Conservation (phyloP, 2,113 vertebrate species). For the Elaphurus davidianus region DNA sequence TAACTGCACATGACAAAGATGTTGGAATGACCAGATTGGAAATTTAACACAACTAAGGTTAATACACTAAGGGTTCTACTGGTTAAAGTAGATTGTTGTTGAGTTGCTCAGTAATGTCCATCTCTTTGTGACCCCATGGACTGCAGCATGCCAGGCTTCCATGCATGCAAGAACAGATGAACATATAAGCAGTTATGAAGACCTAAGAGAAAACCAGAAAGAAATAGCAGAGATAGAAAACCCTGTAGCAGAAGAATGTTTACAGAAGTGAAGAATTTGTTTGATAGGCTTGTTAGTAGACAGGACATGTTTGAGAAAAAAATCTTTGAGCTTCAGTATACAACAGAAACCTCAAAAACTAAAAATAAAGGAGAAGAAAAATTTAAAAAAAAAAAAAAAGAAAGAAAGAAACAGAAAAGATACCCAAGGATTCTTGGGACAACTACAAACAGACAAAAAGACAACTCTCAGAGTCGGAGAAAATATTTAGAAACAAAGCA, state of each 20-base stretch:
- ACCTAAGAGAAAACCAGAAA: background rate
- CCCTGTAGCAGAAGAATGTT: background rate
- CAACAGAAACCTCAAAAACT: background rate
- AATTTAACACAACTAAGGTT: background rate
- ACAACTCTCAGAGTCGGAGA: fast-evolving
- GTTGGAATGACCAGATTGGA: too few species aligned
- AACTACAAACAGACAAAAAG: background rate
- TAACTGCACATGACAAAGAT: background rate
- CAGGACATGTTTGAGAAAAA: background rate
- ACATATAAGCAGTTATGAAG: background rate
- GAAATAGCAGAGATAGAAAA: background rate
- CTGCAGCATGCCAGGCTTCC: background rate
- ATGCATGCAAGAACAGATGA: background rate
- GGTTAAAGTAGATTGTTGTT: background rate
- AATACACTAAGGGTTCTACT: background rate
- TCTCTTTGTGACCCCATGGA: background rate
- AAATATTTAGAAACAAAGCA: background rate
- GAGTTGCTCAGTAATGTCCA: background rate
- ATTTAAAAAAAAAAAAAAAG: background rate
- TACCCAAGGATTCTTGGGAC: background rate
- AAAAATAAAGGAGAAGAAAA: background rate
- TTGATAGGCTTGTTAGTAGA: background rate
- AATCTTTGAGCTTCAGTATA: background rate
- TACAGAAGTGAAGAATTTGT: background rate
- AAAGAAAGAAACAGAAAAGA: background rate